A percentile compares a stretch with the other conserved stretches of the same genome.
phyloP scores from a whole-genome alignment of 2,888 invertebrate species.

The Pachliopta kotzebuea region DNA sequence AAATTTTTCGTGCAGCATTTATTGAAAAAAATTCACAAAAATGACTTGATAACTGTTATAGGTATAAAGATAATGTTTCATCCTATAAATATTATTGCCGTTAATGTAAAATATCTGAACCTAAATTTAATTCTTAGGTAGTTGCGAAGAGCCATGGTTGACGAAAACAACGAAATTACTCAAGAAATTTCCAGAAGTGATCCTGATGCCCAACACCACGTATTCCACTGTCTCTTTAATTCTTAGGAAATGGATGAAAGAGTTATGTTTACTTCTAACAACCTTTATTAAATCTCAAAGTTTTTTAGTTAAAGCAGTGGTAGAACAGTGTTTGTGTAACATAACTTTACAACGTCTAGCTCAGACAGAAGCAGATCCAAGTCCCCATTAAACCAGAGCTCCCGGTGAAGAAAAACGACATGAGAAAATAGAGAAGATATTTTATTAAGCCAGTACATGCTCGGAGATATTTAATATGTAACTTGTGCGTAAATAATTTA shows the following conservation, averaged over 20 bases:
- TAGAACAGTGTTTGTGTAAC: too few relatives aligned
- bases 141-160: constrained; percentile 58
- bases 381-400: too few relatives aligned
- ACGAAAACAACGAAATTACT: constrained; percentile 45
- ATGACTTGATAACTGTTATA: constrained; percentile 55
- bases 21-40: constrained; percentile 47
- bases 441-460: too few relatives aligned
- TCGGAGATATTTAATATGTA: too few relatives aligned
- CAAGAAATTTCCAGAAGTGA: constrained; percentile 48
- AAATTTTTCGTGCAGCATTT: constrained; percentile 45
- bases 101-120: background rate
- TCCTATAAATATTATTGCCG: background rate
- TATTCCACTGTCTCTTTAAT: constrained; percentile 50
- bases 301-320: too few relatives aligned
- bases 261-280: constrained; percentile 35
- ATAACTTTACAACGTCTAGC: too few relatives aligned
- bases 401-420: too few relatives aligned
- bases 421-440: too few relatives aligned
- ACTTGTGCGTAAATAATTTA: too few relatives aligned
- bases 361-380: too few relatives aligned
- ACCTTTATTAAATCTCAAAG: background rate
- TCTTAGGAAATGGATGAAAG: constrained; percentile 51
- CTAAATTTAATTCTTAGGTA: constrained; percentile 41
- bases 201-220: constrained; percentile 51
- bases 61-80: constrained; percentile 39